Conservation (phyloP, 2,888 invertebrate species). For the Andrena dorsata region DNA sequence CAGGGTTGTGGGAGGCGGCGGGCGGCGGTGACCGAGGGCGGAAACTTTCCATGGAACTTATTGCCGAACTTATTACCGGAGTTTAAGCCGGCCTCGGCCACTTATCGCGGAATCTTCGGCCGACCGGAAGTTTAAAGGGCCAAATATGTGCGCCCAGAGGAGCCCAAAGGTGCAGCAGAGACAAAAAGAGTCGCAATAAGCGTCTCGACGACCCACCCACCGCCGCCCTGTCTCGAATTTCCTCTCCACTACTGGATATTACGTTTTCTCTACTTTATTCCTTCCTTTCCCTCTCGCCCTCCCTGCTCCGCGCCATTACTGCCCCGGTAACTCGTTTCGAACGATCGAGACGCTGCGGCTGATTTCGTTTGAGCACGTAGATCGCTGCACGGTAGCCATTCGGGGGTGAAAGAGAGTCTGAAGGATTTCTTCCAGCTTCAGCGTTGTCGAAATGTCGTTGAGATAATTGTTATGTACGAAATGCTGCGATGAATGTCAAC, state of each 20-base stretch:
- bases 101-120: constrained; percentile 79
- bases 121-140: constrained; percentile 76
- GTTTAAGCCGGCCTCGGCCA: constrained; percentile 76
- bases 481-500: too few relatives aligned
- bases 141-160: constrained; percentile 52
- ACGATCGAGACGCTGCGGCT: constrained; percentile 12
- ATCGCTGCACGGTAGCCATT: constrained; percentile 8
- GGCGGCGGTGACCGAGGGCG: constrained; percentile 39
- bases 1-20: not conserved
- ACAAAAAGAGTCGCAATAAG: constrained; percentile 55
- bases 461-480: too few relatives aligned
- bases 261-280: constrained; percentile 50
- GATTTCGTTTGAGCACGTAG: not conserved
- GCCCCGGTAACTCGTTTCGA: constrained; percentile 27
- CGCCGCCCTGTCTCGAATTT: constrained; percentile 60
- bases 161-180: constrained; percentile 1
- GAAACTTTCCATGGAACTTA: constrained; percentile 77
- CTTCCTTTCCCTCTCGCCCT: constrained; percentile 13
- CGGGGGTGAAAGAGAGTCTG: not conserved
- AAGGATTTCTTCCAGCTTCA: not conserved
- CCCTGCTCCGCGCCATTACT: not conserved
- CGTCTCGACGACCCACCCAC: constrained; percentile 19
- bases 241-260: constrained; percentile 63
- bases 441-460: not conserved
- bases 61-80: constrained; percentile 80